Evolutionary conservation across 1,140 invertebrate species (phyloP).

Genomic region (Diuraphis noxia): DNA sequence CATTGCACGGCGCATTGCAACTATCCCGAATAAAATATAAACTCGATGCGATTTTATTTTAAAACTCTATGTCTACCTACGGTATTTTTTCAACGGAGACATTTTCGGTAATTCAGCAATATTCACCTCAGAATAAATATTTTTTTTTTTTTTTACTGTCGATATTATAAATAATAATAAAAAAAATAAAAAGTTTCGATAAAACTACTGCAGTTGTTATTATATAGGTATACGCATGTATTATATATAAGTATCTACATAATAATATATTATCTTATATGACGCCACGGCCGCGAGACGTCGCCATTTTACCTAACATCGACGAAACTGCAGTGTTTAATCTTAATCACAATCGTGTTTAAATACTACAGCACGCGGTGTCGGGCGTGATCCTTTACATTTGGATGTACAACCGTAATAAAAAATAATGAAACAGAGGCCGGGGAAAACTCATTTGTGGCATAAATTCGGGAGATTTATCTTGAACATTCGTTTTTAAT

Average conservation of each 20-base stretch:
- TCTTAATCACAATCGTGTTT: not conserved
- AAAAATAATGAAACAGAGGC: not conserved
- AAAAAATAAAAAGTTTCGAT: not conserved
- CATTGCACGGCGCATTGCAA: not conserved
- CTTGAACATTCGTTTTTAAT: constrained; percentile 41
- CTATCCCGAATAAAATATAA: not conserved
- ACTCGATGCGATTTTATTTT: not conserved
- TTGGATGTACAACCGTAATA: not conserved
- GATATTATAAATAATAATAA: not conserved
- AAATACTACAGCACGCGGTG: not conserved
- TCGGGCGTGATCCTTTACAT: not conserved
- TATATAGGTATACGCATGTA: not conserved
- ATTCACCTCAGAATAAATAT: not conserved
- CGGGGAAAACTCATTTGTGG: constrained; percentile 26
- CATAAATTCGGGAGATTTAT: constrained; percentile 16
- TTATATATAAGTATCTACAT: not conserved
- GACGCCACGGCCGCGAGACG: too few species aligned
- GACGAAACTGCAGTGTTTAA: not conserved
- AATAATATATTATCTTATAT: not conserved
- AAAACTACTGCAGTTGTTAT: not conserved
- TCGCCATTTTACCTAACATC: not conserved
- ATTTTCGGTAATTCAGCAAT: not conserved
- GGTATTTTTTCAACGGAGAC: not conserved
- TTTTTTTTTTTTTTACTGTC: not conserved
- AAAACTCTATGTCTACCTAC: not conserved